Evolutionary conservation across 2,797 vertebrate genomes (phyloP), one percentile per base, ranked within the genome.

Genomic region (Chromis chromis): DNA sequence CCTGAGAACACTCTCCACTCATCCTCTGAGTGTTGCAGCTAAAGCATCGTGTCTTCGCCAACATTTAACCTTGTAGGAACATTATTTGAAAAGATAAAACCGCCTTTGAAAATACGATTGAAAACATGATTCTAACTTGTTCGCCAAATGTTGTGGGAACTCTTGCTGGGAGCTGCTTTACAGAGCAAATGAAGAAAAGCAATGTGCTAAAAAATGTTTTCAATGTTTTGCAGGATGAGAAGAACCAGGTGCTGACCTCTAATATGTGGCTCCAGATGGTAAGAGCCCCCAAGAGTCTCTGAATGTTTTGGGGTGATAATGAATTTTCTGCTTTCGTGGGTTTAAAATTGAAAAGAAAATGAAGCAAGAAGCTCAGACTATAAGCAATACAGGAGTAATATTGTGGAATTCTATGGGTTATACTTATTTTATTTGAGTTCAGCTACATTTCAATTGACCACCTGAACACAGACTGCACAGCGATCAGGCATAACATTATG

Each of bases 211-310:
- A 36, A 11, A n/a, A 4, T 50, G 3, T 65, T 67, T 64, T 5
- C 10, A 56, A 61, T 84, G 16, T 86, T 28, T 88, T 87, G 46
- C 84, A 96, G 95, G 95, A 96, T 81, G 95, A 96, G 79, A 95
- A 95, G 89, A 96, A 95, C 88, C 95, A 96, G 82, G 90, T 96
- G 64, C 87, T 96, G 56, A 96, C 95, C 52, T 84, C 93, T 22
- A 96, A 96, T 70, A 93, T 95, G 54, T 96, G 95, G 95, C 89
- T 96, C 8, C 92, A 91, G 70, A 95, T 96, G 95, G 95, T 95
- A 89, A 94, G 91, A n/a, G 77, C 11, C 31, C 50, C 50, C 16
- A 31, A 56, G 65, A 60, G 46, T 33, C 4, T 54, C 7, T 65
- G 28, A 63, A 17, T 52, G 63, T 13, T 42, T 59, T 22, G 27